These are phyloP conservation scores for Carassius auratus DNA, from an alignment of 2,113 vertebrate genomes.

Conservation along the genomic window DNA sequence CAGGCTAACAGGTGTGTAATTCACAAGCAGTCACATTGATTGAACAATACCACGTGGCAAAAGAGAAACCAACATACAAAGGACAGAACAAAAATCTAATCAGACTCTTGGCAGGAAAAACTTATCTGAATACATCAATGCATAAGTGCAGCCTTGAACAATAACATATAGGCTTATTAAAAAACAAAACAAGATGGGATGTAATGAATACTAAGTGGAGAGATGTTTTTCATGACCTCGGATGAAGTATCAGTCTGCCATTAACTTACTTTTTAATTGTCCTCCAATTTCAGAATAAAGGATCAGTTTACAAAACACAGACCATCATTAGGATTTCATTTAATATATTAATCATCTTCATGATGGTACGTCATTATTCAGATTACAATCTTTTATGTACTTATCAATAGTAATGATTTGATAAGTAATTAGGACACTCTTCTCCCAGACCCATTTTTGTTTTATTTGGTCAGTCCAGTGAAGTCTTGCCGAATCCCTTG, in stretches of 20 bases:
- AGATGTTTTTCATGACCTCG: neutral
- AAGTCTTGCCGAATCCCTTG: slow-evolving; percentile 6
- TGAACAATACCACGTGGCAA: neutral
- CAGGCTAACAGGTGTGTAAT: neutral
- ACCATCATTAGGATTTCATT: neutral
- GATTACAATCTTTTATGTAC: neutral
- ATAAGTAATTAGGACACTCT: neutral
- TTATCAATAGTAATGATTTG: neutral
- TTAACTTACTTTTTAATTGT: neutral
- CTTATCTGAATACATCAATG: neutral
- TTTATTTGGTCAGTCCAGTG: neutral
- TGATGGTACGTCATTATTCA: neutral
- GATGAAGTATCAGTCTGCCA: neutral
- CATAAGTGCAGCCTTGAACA: neutral
- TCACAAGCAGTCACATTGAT: neutral
- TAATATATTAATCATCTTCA: neutral
- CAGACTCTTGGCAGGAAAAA: neutral
- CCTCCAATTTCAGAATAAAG: neutral
- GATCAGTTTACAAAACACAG: neutral
- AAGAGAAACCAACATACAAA: neutral
- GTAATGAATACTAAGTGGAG: neutral
- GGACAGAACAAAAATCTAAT: neutral
- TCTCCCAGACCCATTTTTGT: neutral
- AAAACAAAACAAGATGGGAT: neutral
- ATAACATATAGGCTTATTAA: neutral